Percentiles rank a stretch among this genome's conserved stretches.
These are phyloP conservation scores for Drusus annulatus DNA, from an alignment of 1,140 invertebrate species.

Conservation along the genomic window DNA sequence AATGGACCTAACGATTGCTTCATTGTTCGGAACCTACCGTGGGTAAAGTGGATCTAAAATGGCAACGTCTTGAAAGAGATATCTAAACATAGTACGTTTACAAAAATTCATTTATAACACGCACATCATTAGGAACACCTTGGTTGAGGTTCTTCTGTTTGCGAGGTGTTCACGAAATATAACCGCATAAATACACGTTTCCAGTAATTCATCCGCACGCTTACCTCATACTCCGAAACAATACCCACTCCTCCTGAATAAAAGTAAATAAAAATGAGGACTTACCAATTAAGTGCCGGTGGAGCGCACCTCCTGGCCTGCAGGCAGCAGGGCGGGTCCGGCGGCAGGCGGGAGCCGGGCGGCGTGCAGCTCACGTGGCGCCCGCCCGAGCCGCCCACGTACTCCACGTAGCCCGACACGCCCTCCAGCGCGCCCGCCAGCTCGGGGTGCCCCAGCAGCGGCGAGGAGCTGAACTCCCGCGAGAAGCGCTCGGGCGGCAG, in stretches of 20 bases:
- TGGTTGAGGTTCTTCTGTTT: too few species aligned
- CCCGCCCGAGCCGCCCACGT: conserved; percentile 72
- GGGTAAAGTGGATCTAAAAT: not conserved
- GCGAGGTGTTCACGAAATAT: too few species aligned
- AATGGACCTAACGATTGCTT: too few species aligned
- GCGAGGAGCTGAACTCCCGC: conserved; percentile 67
- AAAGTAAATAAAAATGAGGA: conserved; percentile 52
- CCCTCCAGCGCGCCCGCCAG: conserved; percentile 63
- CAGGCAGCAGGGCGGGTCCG: conserved; percentile 70
- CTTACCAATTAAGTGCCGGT: conserved; percentile 77
- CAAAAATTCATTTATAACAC: too few species aligned
- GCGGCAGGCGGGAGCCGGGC: conserved; percentile 64
- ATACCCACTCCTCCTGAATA: too few species aligned
- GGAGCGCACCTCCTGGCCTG: conserved; percentile 70
- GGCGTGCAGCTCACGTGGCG: conserved; percentile 75
- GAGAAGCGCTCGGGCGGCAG: conserved; percentile 62
- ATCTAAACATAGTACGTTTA: too few species aligned
- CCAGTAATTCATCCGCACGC: too few species aligned
- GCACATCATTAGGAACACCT: too few species aligned
- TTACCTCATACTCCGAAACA: too few species aligned
- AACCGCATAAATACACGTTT: too few species aligned
- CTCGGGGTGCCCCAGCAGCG: conserved; percentile 70
- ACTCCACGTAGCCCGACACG: conserved; percentile 68
- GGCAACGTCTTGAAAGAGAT: not conserved
- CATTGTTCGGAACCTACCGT: too few species aligned